Base-by-base conservation (phyloP, 1,140 invertebrate species). In the Ceratina australensis region DNA sequence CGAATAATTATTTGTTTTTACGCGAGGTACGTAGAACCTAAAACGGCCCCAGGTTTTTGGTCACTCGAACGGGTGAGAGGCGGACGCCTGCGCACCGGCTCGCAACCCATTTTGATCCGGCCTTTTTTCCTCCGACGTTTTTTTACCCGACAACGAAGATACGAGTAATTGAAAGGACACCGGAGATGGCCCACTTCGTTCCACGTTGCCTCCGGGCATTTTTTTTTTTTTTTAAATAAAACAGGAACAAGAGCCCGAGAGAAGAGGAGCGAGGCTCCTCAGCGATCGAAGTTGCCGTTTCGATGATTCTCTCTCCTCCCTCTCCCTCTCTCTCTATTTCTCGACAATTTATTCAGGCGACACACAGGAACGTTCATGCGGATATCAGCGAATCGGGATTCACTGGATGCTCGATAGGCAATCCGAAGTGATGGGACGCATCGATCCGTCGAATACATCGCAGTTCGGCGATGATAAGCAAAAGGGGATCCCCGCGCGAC, bases 121-220 rank as follows among this genome's bases (percentile, higher is more conserved):
- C 3, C 8, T 10, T 10, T 10, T 7, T 42, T 24, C 47, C 18
- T 50, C 47, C 13, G 24, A 18, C n/a, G 8, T 42, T 56, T 50
- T 59, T 28, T 24, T 13, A n/a, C 50, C 13, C 20, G 28, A 47
- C 66, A 15, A 69, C 18, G 18, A 60, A 76, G 66, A 59, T 42
- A 47, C 73, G 57, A 33, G 65, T 71, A 69, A 76, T 61, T 66
- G 20, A 76, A 76, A 76, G 57, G 57, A 76, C 74, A 76, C 47
- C 24, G 47, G n/a, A 4, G 54, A 8, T 76, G 74, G 74, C 74
- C 74, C 74, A 76, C 47, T 71, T 76, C 50, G 15, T 52, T 24
- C 13, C 66, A 10, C 66, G 66, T 10, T 22, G 74, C 74, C 66
- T 42, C 56, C 47, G 57, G 74, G 33, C 33, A n/a, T n/a, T 42